Conservation (phyloP, 2,797 vertebrate species). For the Paedocypris micromegethes region DNA sequence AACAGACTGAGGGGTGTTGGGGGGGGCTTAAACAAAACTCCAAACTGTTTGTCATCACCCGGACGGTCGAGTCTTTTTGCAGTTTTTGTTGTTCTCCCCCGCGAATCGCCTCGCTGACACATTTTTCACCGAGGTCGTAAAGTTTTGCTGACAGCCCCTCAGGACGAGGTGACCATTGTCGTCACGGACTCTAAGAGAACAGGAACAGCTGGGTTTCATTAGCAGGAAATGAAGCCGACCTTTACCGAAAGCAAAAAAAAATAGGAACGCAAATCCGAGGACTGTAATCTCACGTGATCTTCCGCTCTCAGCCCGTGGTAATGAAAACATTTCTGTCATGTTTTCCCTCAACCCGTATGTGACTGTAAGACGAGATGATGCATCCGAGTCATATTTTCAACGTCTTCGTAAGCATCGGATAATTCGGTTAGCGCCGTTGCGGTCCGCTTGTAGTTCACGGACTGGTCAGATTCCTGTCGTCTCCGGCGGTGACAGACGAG, state of each 20-base stretch:
- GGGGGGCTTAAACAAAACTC: constrained; percentile 34
- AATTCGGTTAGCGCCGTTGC: constrained; percentile 8
- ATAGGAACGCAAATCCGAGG: constrained; percentile 23
- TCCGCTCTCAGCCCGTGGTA: constrained; percentile 6
- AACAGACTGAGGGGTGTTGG: constrained; percentile 32
- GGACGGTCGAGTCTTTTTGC: constrained; percentile 17
- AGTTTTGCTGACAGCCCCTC: constrained; percentile 42
- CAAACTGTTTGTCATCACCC: constrained; percentile 43
- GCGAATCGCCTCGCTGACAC: constrained; percentile 33
- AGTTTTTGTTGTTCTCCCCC: constrained; percentile 14
- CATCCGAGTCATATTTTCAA: constrained; percentile 29
- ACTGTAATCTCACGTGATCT: constrained; percentile 37
- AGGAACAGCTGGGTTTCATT: constrained; percentile 57
- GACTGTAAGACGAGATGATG: constrained; percentile 27
- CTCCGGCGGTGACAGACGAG: constrained; percentile 22
- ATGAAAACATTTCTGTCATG: constrained; percentile 36
- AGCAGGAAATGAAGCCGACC: constrained; percentile 52
- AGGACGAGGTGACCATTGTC: constrained; percentile 47
- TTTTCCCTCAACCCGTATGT: constrained; percentile 25
- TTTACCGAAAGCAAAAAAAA: constrained; percentile 42
- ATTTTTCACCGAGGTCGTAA: constrained; percentile 43
- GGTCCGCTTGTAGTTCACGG: constrained; percentile 28
- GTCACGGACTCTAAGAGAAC: constrained; percentile 46
- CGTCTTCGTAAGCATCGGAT: constrained; percentile 26
- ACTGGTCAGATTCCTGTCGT: constrained; percentile 34